phyloP scores from a whole-genome alignment of 2,113 vertebrate genomes.

The Calidris pygmaea region DNA sequence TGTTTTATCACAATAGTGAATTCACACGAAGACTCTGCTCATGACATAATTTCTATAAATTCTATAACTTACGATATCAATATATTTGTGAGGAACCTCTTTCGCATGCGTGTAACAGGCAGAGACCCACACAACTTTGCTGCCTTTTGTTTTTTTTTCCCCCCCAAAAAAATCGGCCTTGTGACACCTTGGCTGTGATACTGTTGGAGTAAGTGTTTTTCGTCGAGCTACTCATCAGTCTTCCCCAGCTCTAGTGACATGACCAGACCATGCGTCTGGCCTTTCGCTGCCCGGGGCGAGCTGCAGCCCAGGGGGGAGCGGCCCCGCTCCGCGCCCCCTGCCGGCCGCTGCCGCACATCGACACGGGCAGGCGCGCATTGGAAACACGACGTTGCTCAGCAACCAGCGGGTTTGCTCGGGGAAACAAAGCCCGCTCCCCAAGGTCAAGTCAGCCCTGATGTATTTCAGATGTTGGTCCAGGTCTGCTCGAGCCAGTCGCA shows the following conservation, averaged over 20 bases:
- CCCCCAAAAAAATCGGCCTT: fast-evolving
- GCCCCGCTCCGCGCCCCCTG: neutral
- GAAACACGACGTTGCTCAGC: neutral
- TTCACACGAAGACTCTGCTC: neutral
- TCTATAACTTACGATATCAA: fast-evolving
- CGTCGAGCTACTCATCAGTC: neutral
- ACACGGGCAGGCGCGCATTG: fast-evolving
- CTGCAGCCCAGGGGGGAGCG: too few species aligned
- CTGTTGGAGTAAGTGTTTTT: neutral
- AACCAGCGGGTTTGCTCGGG: neutral
- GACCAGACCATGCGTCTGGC: fast-evolving
- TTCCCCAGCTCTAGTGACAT: neutral
- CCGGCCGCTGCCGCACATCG: neutral
- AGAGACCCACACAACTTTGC: fast-evolving
- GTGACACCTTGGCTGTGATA: too few species aligned
- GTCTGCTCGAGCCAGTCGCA: neutral
- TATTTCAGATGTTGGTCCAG: neutral
- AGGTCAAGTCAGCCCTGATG: fast-evolving
- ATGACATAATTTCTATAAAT: fast-evolving
- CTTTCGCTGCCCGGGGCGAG: neutral
- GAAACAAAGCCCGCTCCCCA: neutral
- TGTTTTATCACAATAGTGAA: neutral
- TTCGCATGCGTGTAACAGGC: fast-evolving
- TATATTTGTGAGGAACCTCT: fast-evolving
- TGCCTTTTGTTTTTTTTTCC: neutral